Evolutionary conservation across 2,888 invertebrate genomes (phyloP), one percentile per base, ranked within the genome.

Genomic region (Drosophila trichaetosa): DNA sequence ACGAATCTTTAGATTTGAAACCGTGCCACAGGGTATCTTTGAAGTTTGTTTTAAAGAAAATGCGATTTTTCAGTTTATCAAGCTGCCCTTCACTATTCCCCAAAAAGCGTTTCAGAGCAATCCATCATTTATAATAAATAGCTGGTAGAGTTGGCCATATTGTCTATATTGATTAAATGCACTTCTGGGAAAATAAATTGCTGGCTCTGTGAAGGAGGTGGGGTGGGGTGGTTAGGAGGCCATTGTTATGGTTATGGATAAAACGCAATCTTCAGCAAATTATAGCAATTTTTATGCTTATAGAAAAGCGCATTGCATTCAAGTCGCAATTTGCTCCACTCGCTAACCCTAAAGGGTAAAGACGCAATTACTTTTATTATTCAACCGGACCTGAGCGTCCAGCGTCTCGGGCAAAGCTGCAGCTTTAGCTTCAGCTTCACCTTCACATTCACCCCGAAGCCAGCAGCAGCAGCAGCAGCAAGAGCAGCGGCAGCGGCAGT

Each of bases 361-460:
- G 85, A 80, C 79, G 89, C 91, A 91, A 91, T 91, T 91, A 91
- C 91, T 91, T 91, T 90, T 85, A 91, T 90, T 91, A 89, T 86
- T 74, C 72, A 72, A 62, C 68, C 63, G 69, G 63, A 63, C 49
- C 46, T 11, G 31, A 49, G 33, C 33, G 48, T 56, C 60, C 60
- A 16, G 49, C n/a, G 52, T 42, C 64, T 53, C 46, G 66, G 66
- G 59, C 62, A 59, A 54, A 59, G 66, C 57, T 53, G 42, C 49
- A 53, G 71, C 67, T 58, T 58, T 62, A 73, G 58, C 21, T 21
- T 1, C 42, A 16, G 42, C 71, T 76, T 79, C 59, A 76, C 76
- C 71, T 76, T 79, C 56, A 76, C 76, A 79, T 80, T 76, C 80
- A 73, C 74, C 72, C 82, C 75, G 73, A 72, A 80, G 80, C 72